Percentiles rank a stretch among this genome's conserved stretches.
Conservation (phyloP, 2,888 invertebrate species). For the Hoplodrina ambigua region DNA sequence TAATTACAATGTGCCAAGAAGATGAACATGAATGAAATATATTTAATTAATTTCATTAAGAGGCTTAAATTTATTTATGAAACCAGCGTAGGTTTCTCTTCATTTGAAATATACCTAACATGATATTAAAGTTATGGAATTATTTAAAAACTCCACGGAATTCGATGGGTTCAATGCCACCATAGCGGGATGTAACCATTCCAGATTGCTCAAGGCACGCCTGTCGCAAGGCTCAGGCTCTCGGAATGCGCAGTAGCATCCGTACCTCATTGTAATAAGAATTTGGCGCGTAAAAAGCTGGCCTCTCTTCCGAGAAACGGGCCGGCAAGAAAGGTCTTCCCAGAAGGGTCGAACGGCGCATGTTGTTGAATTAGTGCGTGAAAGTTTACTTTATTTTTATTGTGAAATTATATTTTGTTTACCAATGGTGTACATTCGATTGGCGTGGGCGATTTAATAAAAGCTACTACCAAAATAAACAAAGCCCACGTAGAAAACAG, state of each 20-base stretch:
- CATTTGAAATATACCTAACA: constrained; percentile 2
- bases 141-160: constrained; percentile 42
- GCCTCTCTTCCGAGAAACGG: constrained; percentile 74
- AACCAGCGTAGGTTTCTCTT: constrained; percentile 3
- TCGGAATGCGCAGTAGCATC: constrained; percentile 67
- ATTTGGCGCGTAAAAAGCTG: constrained; percentile 75
- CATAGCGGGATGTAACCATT: constrained; percentile 65
- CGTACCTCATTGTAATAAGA: constrained; percentile 74
- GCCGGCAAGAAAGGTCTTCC: constrained; percentile 73
- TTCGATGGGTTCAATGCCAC: constrained; percentile 67
- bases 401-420: constrained; percentile 25
- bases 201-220: constrained; percentile 68
- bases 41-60: neutral
- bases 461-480: neutral
- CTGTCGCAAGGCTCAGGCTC: constrained; percentile 57
- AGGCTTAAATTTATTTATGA: neutral
- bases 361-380: constrained; percentile 53
- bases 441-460: neutral
- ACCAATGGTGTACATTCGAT: constrained; percentile 6
- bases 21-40: neutral
- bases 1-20: neutral
- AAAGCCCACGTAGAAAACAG: constrained; percentile 4
- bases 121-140: constrained; percentile 30
- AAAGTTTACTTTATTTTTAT: constrained; percentile 60
- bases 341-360: constrained; percentile 70